Percentiles rank a stretch among this genome's conserved stretches.
These are phyloP conservation scores for Halictus ligatus DNA, from an alignment of 2,888 invertebrate genomes.

Conservation along the genomic window DNA sequence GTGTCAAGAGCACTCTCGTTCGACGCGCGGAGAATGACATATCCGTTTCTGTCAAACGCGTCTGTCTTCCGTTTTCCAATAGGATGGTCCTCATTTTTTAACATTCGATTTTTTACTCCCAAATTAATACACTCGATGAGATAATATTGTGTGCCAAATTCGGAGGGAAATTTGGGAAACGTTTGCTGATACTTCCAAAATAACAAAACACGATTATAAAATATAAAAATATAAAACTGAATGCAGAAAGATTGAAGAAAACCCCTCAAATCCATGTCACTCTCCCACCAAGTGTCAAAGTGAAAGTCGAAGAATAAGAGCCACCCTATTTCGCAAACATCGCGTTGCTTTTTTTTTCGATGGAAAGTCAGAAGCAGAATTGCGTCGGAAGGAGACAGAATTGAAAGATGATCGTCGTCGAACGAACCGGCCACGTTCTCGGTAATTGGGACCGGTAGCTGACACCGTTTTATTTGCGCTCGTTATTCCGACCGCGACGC, in stretches of 20 bases:
- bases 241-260: no score
- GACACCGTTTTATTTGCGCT: conserved; percentile 72
- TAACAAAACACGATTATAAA: neutral
- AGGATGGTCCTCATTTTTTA: neutral
- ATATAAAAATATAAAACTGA: no score
- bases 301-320: neutral
- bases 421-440: conserved; percentile 53
- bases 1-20: neutral
- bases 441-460: conserved; percentile 73
- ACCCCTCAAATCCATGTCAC: no score
- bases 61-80: neutral
- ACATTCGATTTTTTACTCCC: neutral
- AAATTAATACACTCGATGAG: neutral
- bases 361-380: conserved; percentile 6
- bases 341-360: neutral
- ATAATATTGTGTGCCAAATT: no score
- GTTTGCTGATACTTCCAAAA: neutral
- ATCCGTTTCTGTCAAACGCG: neutral
- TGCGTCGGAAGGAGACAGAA: conserved; percentile 51
- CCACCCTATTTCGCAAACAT: neutral
- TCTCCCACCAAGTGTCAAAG: no score
- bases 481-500: conserved; percentile 57
- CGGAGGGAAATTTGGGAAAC: neutral
- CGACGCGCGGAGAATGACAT: neutral
- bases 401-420: conserved; percentile 64